Evolutionary conservation across 2,888 invertebrate genomes (phyloP).

Genomic region (Yponomeuta malinellus): DNA sequence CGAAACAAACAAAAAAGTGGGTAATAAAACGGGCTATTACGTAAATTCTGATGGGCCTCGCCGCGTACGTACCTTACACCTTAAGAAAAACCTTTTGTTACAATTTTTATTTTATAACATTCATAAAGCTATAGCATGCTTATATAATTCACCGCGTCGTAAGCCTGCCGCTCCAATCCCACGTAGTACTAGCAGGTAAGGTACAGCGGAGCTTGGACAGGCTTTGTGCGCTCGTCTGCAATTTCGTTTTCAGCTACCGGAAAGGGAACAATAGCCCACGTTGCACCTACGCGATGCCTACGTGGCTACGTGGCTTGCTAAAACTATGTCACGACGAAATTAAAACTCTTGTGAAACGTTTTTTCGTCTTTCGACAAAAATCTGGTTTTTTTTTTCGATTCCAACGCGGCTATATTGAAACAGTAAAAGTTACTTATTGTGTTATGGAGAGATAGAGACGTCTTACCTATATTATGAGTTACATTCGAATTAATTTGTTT

Average conservation of each 20-base stretch:
- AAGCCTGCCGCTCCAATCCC: background rate
- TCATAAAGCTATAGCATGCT: too few relatives aligned
- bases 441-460: too few relatives aligned
- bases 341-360: background rate
- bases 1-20: background rate
- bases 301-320: background rate
- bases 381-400: background rate
- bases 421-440: too few relatives aligned
- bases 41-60: too few relatives aligned
- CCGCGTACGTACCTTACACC: too few relatives aligned
- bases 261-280: constrained; percentile 1
- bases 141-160: too few relatives aligned
- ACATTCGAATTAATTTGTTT: too few relatives aligned
- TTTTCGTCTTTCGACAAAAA: background rate
- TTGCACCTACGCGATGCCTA: background rate
- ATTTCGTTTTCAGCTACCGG: constrained; percentile 7
- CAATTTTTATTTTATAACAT: too few relatives aligned
- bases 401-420: too few relatives aligned
- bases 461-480: too few relatives aligned
- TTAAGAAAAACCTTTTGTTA: too few relatives aligned
- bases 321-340: constrained; percentile 12
- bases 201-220: background rate
- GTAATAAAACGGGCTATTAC: too few relatives aligned
- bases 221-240: constrained; percentile 1
- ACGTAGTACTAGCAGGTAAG: background rate